A percentile compares a stretch with the other conserved stretches of the same genome.
Evolutionary conservation across 2,113 vertebrate genomes (phyloP).

Genomic region (Ochotona curzoniae): DNA sequence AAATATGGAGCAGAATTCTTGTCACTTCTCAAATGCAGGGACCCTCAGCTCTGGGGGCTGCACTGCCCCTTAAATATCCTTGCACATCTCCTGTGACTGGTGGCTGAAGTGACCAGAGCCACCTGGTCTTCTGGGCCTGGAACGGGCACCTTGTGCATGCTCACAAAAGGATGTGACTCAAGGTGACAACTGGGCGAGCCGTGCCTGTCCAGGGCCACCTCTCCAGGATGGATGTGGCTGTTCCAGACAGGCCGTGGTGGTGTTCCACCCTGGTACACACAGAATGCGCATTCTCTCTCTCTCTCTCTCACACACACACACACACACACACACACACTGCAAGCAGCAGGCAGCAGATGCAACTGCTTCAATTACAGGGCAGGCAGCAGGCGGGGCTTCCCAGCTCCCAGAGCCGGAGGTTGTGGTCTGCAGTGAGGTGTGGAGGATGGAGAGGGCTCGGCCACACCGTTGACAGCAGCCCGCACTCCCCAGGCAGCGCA

Average conservation of each 20-base stretch:
- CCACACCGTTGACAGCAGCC: constrained; percentile 61
- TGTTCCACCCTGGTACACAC: background rate
- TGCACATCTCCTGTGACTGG: background rate
- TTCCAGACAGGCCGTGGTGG: background rate
- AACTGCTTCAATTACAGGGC: background rate
- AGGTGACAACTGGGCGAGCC: background rate
- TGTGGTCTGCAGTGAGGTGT: constrained; percentile 47
- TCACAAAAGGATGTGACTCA: rapidly evolving
- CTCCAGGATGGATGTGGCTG: background rate
- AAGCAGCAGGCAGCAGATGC: background rate
- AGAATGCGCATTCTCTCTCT: too few relatives aligned
- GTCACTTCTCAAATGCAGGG: constrained; percentile 56
- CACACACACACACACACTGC: background rate
- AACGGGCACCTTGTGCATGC: rapidly evolving
- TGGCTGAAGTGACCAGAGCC: rapidly evolving
- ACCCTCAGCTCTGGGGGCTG: constrained; percentile 77
- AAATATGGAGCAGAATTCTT: background rate
- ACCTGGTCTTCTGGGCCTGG: background rate
- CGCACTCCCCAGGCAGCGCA: constrained; percentile 48
- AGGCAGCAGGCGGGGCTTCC: background rate
- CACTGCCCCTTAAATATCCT: background rate
- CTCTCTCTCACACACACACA: background rate
- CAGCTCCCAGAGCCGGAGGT: background rate
- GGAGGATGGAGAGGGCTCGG: constrained; percentile 62
- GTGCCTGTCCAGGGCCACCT: rapidly evolving